A percentile compares a stretch with the other conserved stretches of the same genome.
These are phyloP conservation scores for Elysia crispata DNA, from an alignment of 2,888 invertebrate genomes.

Conservation along the genomic window DNA sequence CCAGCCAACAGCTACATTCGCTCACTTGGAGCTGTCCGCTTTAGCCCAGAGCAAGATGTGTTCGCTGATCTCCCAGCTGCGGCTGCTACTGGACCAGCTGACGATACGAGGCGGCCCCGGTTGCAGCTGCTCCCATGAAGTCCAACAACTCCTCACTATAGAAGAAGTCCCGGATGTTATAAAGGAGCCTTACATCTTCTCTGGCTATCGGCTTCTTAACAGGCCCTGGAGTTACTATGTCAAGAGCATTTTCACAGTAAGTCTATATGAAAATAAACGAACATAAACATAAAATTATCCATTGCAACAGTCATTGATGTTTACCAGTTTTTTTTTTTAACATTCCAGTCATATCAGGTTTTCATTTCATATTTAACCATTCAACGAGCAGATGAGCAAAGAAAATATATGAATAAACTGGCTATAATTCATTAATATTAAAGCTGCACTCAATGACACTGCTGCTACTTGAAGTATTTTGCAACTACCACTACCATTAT, in stretches of 20 bases:
- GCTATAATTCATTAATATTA: too few relatives aligned
- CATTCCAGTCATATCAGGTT: too few relatives aligned
- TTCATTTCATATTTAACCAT: too few relatives aligned
- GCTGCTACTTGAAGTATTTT: too few relatives aligned
- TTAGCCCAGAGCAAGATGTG: background rate
- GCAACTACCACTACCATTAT: too few relatives aligned
- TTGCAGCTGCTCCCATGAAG: background rate
- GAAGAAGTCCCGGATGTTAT: slow-evolving; percentile 56
- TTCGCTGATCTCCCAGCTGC: background rate
- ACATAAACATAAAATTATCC: too few relatives aligned
- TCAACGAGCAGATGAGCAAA: too few relatives aligned
- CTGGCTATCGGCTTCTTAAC: slow-evolving; percentile 60
- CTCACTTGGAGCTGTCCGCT: background rate
- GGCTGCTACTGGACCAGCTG: background rate
- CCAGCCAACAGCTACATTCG: background rate
- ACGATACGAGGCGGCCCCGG: background rate
- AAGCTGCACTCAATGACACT: too few relatives aligned
- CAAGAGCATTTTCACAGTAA: slow-evolving; percentile 50
- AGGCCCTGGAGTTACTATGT: slow-evolving; percentile 62
- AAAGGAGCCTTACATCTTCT: slow-evolving; percentile 61
- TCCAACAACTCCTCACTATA: slow-evolving; percentile 28
- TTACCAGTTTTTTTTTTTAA: too few relatives aligned
- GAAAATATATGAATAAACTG: too few relatives aligned
- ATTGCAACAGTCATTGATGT: too few relatives aligned
- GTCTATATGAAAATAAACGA: background rate